Base-by-base conservation (phyloP, 2,113 vertebrate species). In the Lanius collurio region DNA sequence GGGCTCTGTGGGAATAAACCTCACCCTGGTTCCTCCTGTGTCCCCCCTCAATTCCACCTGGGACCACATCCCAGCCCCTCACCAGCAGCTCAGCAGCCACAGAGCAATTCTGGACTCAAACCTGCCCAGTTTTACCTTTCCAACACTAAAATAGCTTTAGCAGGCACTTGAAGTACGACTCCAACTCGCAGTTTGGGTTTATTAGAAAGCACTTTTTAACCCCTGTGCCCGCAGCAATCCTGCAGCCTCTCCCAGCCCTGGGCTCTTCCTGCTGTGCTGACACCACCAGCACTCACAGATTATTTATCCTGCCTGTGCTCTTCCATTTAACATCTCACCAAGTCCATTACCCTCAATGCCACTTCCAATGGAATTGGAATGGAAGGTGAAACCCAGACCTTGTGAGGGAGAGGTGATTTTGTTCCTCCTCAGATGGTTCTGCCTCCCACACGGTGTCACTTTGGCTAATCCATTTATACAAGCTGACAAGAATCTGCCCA, bases 401-500 rank as follows among this genome's bases (percentile, higher is more conserved):
- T 65, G 93, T 64, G 81, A 85, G 91, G 92, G 93, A 96, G 78
- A 94, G 96, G 93, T 92, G 95, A 92, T 96, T 97, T 90, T 84
- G 83, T 78, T 95, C 92, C 90, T 76, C 89, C 37, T 94, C 96
- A 90, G 90, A 92, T 71, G 90, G 60, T 75, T 78, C 92, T 96
- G 93, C 96, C 88, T 94, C 92, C 88, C 75, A n/a, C 46, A 7
- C 41, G 20, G 18, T 93, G 94, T 93, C 95, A 96, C 90, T 96
- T 90, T 19, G 96, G 93, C 85, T 96, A 94, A 96, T 97, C 95
- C 96, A 83, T 96, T 96, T 92, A 41, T 93, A 95, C 94, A 95
- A 41, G 88, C 96, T 93, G 96, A 96, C 79, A 96, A 93, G 96
- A 90, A 89, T 64, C 79, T 93, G 90, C 94, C 93, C 26, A 11